Conservation (phyloP, 2,888 invertebrate genomes). For the Limenitis camilla region DNA sequence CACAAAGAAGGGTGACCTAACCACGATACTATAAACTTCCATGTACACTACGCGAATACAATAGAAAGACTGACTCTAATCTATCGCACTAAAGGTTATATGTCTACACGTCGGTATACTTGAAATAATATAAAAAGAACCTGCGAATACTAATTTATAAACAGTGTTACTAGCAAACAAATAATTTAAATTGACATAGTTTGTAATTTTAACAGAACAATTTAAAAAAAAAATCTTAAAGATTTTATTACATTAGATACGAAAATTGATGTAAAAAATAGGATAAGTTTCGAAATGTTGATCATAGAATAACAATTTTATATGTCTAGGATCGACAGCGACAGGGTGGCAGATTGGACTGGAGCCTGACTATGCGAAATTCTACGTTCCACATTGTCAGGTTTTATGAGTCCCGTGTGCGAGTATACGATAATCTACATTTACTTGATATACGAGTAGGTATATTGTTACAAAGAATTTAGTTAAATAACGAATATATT, state of each 20-base stretch:
- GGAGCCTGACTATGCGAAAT: neutral
- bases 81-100: too few species aligned
- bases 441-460: neutral
- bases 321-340: neutral
- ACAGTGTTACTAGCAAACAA: neutral
- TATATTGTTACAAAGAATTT: too few species aligned
- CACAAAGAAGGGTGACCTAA: too few species aligned
- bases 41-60: too few species aligned
- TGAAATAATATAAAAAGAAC: too few species aligned
- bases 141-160: too few species aligned
- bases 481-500: too few species aligned
- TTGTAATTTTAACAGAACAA: neutral
- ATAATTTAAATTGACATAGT: neutral
- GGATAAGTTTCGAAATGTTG: neutral
- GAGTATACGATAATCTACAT: slow-evolving; percentile 5
- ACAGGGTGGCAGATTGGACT: neutral
- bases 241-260: neutral
- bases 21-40: too few species aligned
- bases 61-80: too few species aligned
- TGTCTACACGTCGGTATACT: too few species aligned
- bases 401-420: slow-evolving; percentile 12
- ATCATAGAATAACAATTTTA: neutral
- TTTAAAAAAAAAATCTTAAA: neutral
- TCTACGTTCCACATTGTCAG: slow-evolving; percentile 14
- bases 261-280: neutral